Percentiles rank a stretch among this genome's conserved stretches.
These are phyloP conservation scores for Sycophila texana DNA, from an alignment of 2,888 invertebrate genomes.

Conservation along the genomic window DNA sequence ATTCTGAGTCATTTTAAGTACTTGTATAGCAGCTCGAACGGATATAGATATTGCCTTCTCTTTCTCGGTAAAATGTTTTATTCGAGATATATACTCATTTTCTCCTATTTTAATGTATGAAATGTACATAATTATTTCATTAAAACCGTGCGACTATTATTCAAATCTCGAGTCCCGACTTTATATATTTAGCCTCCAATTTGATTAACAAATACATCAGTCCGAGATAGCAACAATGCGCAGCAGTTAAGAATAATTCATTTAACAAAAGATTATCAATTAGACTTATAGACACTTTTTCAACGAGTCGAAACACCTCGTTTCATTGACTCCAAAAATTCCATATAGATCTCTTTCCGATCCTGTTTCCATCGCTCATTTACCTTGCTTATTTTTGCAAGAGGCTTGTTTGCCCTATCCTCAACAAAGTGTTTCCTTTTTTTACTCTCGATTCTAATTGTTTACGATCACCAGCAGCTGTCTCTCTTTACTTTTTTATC, in stretches of 20 bases:
- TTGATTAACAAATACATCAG: neutral
- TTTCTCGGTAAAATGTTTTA: slow-evolving; percentile 22
- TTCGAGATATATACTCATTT: neutral
- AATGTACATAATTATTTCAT: neutral
- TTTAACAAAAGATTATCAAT: too few relatives aligned
- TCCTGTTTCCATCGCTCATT: too few relatives aligned
- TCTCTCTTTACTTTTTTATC: neutral
- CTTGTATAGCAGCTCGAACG: slow-evolving; percentile 18
- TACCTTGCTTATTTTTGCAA: too few relatives aligned
- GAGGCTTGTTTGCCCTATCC: neutral
- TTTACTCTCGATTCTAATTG: neutral
- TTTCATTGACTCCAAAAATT: too few relatives aligned
- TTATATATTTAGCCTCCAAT: neutral
- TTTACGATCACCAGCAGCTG: neutral
- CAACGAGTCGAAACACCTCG: too few relatives aligned
- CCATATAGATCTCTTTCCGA: too few relatives aligned
- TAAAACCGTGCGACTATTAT: neutral
- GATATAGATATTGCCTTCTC: slow-evolving; percentile 14
- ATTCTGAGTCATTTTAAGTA: slow-evolving; percentile 40
- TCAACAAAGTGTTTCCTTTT: neutral
- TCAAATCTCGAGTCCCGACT: neutral
- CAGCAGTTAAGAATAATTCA: too few relatives aligned
- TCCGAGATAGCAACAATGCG: neutral
- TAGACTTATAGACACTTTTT: too few relatives aligned
- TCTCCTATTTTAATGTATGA: neutral